Evolutionary conservation across 2,888 invertebrate species (phyloP).

Genomic region (Merodon equestris): DNA sequence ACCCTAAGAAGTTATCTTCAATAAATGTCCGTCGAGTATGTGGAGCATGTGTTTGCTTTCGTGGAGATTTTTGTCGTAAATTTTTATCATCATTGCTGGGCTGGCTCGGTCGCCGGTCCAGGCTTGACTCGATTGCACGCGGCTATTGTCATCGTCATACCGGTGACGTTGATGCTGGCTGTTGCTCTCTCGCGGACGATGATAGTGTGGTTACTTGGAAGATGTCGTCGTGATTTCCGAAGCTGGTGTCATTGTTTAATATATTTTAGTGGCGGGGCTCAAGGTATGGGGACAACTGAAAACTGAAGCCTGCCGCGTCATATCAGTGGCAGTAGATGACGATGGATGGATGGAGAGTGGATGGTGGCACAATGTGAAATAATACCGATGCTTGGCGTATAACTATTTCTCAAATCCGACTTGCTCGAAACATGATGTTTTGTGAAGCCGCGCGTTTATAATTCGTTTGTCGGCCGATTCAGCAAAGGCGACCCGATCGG

Average conservation of each 20-base stretch:
- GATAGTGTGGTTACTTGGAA: conserved; percentile 16
- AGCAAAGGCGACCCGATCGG: conserved; percentile 35
- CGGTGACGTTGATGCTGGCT: conserved; percentile 10
- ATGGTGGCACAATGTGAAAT: conserved; percentile 65
- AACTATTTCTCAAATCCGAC: conserved; percentile 67
- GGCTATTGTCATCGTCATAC: neutral
- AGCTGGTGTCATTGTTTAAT: conserved; percentile 68
- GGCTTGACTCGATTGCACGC: conserved; percentile 9
- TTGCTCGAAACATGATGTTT: conserved; percentile 64
- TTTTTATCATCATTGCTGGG: conserved; percentile 72
- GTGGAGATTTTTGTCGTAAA: conserved; percentile 77
- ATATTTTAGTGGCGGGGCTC: conserved; percentile 61
- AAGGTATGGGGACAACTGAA: conserved; percentile 36
- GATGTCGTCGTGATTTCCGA: conserved; percentile 63
- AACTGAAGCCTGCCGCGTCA: conserved; percentile 47
- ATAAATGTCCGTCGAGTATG: conserved; percentile 79
- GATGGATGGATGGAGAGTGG: conserved; percentile 57
- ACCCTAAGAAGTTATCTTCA: conserved; percentile 79
- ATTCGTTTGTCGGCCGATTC: conserved; percentile 70
- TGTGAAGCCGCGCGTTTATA: conserved; percentile 67
- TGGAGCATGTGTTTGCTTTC: conserved; percentile 80
- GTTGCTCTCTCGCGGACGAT: conserved; percentile 32
- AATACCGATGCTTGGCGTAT: conserved; percentile 61
- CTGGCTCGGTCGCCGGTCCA: too few species aligned
- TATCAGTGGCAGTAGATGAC: conserved; percentile 60